Base-by-base conservation (phyloP, 2,888 invertebrate species). In the Dryadula phaetusa region DNA sequence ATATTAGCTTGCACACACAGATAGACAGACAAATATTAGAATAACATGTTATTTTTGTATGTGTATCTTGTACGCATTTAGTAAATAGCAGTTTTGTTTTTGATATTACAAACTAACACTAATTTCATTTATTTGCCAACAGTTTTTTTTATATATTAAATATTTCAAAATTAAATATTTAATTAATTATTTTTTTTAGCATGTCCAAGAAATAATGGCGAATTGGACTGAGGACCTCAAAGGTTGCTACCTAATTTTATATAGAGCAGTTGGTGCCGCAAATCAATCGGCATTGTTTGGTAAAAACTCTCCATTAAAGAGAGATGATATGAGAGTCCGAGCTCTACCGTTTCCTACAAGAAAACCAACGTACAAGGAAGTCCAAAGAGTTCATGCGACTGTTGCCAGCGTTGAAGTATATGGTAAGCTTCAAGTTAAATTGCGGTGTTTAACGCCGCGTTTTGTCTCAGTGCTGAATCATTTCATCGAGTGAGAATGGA, bases 281-380 rank as follows among this genome's bases (percentile, higher is more conserved):
- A 96, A 96, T 83, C 94, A 95, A 74, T 93, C 93, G 0, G 94
- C 96, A 0, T 85, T 98, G 52, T 97, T 97, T 79, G 96, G 97
- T 0, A 95, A 95, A 81, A 94, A 91, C 64, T 95, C 97, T 0
- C 94, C 96, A 0, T 82, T 98, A 14, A 93, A 93, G 70, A 93
- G 94, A 74, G 93, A 89, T 3, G 96, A 96, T 78, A 76, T 85
- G 1, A 88, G 96, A 68, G 82, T 97, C 8, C 86, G 96, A 73
- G 94, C 94, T 20, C 93, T 98, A 72, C 98, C 98, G 0, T 97
- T 98, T 86, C 95, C 96, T 0, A 97, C 98, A 0, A 92, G 95
- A 74, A 94, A 97, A 74, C 96, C 98, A 0, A 97, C 97, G 0
- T 96, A 95, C 76, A 95, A 94, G 62, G 98, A 98, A 90, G 94